Percentiles rank a stretch among this genome's conserved stretches.
Evolutionary conservation across 2,113 vertebrate genomes (phyloP).

Genomic region (Charadrius vociferus): DNA sequence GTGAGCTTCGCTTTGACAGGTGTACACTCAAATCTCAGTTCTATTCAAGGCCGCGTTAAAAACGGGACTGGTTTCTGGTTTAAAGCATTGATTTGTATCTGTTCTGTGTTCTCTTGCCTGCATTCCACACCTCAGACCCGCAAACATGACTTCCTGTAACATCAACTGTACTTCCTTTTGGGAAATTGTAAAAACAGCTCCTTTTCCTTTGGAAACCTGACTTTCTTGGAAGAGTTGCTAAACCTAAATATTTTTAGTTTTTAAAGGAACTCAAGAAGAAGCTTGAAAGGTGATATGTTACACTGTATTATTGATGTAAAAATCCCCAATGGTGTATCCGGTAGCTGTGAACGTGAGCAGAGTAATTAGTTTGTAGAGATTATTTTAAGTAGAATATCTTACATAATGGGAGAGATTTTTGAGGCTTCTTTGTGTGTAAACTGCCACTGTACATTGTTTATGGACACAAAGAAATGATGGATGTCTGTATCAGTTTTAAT

Average conservation of each 20-base stretch:
- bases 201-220: neutral
- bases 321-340: neutral
- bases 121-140: accelerated
- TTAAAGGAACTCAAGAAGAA: neutral
- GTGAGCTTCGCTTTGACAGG: neutral
- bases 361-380: neutral
- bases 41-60: neutral
- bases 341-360: neutral
- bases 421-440: neutral
- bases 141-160: neutral
- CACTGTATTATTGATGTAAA: neutral
- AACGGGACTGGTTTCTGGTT: neutral
- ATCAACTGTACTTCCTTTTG: neutral
- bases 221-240: neutral
- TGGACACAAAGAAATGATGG: neutral
- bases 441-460: neutral
- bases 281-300: neutral
- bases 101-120: neutral
- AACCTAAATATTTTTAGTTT: neutral
- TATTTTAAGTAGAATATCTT: neutral
- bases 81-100: slow-evolving; percentile 6
- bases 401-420: neutral
- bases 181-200: neutral
- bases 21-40: neutral
- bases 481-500: neutral